Conservation (phyloP, 2,797 vertebrate species). For the Danio jaintianensis region DNA sequence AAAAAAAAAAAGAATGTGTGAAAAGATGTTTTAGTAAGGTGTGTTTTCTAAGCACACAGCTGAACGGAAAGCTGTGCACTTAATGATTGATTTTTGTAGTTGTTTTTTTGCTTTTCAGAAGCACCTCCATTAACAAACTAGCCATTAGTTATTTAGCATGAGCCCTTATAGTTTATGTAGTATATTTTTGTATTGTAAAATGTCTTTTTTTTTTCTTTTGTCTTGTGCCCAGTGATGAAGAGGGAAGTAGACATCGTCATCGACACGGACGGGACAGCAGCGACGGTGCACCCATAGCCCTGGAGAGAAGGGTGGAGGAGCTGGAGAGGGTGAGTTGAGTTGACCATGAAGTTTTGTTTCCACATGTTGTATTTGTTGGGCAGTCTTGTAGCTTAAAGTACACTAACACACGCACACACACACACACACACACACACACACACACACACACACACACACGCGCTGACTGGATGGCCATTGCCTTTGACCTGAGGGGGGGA, state of each 20-base stretch:
- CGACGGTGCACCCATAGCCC: conserved; percentile 69
- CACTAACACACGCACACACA: no score
- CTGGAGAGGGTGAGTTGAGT: conserved; percentile 86
- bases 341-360: neutral
- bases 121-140: conserved; percentile 12
- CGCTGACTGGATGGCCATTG: neutral
- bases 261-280: conserved; percentile 78
- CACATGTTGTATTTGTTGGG: no score
- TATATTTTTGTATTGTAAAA: neutral
- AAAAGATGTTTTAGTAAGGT: conserved; percentile 24
- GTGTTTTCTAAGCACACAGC: conserved; percentile 7
- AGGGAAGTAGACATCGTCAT: conserved; percentile 78
- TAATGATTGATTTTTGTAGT: neutral
- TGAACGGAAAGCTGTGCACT: neutral
- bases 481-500: neutral
- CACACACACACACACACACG: no score
- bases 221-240: conserved; percentile 80
- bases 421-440: no score
- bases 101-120: neutral
- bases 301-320: conserved; percentile 93
- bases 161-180: neutral
- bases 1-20: neutral
- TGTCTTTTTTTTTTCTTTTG: conserved; percentile 21
- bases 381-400: no score
- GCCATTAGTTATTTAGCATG: neutral